These are phyloP conservation scores for Poecilobothrus nobilitatus DNA, from an alignment of 2,888 invertebrate species.

Conservation along the genomic window DNA sequence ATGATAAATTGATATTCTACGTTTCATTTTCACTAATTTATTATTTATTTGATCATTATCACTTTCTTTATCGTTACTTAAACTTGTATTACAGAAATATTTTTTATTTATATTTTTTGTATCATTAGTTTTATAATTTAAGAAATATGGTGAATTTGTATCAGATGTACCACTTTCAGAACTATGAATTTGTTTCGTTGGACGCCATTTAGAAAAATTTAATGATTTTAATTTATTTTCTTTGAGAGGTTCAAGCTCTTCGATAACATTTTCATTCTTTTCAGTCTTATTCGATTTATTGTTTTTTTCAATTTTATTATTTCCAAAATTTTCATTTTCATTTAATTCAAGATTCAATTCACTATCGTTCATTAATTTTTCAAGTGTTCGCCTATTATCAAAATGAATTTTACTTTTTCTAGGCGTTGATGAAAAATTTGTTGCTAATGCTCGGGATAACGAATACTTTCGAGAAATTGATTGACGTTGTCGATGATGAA, in stretches of 20 bases:
- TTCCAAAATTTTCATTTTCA: neutral
- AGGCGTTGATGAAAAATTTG: slow-evolving; percentile 36
- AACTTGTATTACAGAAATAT: neutral
- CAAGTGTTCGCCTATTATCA: slow-evolving; percentile 30
- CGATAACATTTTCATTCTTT: neutral
- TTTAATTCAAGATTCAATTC: slow-evolving; percentile 6
- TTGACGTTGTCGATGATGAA: slow-evolving; percentile 16
- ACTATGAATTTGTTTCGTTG: slow-evolving; percentile 10
- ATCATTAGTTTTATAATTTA: neutral
- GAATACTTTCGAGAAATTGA: slow-evolving; percentile 15
- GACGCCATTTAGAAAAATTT: slow-evolving; percentile 18
- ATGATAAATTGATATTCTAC: slow-evolving; percentile 17
- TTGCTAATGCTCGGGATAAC: neutral
- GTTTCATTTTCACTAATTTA: slow-evolving; percentile 11
- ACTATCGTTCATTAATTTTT: slow-evolving; percentile 25
- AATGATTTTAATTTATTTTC: neutral
- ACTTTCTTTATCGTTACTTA: slow-evolving; percentile 11
- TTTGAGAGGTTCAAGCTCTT: neutral
- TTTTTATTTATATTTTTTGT: neutral
- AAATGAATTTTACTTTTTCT: slow-evolving; percentile 34
- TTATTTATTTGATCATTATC: slow-evolving; percentile 17
- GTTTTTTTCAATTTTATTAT: neutral
- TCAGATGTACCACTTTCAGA: slow-evolving; percentile 22
- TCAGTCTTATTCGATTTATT: neutral
- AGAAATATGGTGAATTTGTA: slow-evolving; percentile 19